Evolutionary conservation across 1,140 invertebrate genomes (phyloP).

Genomic region (Drosophila takahashii): DNA sequence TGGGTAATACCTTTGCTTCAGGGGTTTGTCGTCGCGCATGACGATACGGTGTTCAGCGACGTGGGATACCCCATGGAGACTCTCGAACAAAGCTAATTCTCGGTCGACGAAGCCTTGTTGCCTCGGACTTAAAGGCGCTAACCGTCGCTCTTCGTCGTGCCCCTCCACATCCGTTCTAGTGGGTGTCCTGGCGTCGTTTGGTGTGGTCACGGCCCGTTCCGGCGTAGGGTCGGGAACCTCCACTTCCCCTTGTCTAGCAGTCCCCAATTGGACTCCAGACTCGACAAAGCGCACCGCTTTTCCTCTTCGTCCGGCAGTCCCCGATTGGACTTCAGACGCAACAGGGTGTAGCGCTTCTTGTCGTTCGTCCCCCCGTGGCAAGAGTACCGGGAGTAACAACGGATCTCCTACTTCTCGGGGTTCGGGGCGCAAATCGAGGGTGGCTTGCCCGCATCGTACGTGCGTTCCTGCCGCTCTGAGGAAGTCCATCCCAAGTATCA

Average conservation of each 20-base stretch:
- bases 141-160: not conserved
- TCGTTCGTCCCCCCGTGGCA: not conserved
- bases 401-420: not conserved
- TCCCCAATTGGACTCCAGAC: too few species aligned
- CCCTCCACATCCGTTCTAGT: too few species aligned
- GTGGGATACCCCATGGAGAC: not conserved
- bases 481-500: too few species aligned
- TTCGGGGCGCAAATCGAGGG: too few species aligned
- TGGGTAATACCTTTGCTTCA: not conserved
- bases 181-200: too few species aligned
- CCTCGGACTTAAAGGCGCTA: not conserved
- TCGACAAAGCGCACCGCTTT: too few species aligned
- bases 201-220: too few species aligned
- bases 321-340: not conserved
- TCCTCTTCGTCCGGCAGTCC: too few species aligned
- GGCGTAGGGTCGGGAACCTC: too few species aligned
- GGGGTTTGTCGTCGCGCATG: too few species aligned
- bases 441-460: too few species aligned
- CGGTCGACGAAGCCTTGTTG: not conserved
- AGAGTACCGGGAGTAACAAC: not conserved
- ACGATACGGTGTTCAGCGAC: not conserved
- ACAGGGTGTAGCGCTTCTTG: not conserved
- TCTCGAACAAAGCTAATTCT: not conserved
- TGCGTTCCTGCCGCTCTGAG: too few species aligned
- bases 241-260: not conserved